Percentiles rank a stretch among this genome's conserved stretches.
Conservation (phyloP, 2,797 vertebrate species). For the Halcyon badia region DNA sequence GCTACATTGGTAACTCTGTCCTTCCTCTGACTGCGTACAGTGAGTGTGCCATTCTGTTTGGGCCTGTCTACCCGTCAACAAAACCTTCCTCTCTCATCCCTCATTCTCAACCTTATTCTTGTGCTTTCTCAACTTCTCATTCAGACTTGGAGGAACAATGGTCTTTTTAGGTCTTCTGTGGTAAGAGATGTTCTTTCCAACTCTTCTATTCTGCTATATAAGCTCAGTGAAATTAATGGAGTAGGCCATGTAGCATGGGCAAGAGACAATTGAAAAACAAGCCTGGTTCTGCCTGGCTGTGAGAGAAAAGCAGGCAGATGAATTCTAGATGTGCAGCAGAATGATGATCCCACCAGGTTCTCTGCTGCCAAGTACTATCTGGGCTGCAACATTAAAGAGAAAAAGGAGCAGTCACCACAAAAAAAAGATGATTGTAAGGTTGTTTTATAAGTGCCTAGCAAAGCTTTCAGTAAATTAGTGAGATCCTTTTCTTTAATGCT, state of each 20-base stretch:
- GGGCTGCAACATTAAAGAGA: slow-evolving; percentile 24
- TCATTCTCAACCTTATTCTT: background rate
- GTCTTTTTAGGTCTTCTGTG: background rate
- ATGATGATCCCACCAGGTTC: background rate
- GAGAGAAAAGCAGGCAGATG: background rate
- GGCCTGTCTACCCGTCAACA: background rate
- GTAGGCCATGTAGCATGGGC: background rate
- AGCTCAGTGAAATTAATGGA: background rate
- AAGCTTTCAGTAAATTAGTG: slow-evolving; percentile 40
- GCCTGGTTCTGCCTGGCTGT: background rate
- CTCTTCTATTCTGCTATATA: background rate
- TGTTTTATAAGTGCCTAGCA: background rate
- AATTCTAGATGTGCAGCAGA: background rate
- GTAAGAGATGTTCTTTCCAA: background rate
- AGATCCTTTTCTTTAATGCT: slow-evolving; percentile 11
- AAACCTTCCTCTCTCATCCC: background rate
- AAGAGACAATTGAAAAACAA: background rate
- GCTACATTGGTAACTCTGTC: background rate
- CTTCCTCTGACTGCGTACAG: background rate
- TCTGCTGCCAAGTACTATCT: background rate
- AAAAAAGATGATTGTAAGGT: background rate
- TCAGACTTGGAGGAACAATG: background rate
- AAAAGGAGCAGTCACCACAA: background rate
- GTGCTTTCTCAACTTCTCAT: background rate
- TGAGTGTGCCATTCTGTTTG: background rate